These are phyloP conservation scores for Leptopilina syphax DNA, from an alignment of 2,888 invertebrate genomes.

Conservation along the genomic window DNA sequence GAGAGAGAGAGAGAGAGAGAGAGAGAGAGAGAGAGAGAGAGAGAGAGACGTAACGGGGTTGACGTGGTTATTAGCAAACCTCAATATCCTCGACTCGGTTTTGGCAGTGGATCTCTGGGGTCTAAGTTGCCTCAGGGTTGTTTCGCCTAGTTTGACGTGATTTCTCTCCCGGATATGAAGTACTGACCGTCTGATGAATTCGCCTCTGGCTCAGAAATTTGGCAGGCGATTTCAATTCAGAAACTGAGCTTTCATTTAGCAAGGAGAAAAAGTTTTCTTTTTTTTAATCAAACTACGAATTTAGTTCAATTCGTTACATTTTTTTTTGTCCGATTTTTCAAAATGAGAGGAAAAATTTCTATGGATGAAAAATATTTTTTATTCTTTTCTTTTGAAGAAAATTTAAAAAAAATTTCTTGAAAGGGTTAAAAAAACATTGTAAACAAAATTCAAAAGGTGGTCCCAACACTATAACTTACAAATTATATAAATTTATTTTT, in stretches of 20 bases:
- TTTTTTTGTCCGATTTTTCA: too few species aligned
- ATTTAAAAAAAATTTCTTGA: too few species aligned
- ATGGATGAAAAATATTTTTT: too few species aligned
- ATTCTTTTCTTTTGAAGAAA: too few species aligned
- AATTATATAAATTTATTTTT: too few species aligned
- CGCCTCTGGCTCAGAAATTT: constrained; percentile 28
- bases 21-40: not conserved
- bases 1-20: too few species aligned
- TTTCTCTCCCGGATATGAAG: constrained; percentile 65
- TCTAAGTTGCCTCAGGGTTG: constrained; percentile 55
- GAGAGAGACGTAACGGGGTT: not conserved
- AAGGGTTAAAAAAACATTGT: too few species aligned
- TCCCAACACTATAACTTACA: too few species aligned
- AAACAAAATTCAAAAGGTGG: too few species aligned
- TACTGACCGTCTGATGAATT: constrained; percentile 46
- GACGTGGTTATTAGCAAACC: constrained; percentile 28
- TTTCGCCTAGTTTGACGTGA: constrained; percentile 55
- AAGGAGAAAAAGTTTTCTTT: not conserved
- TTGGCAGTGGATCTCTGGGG: constrained; percentile 19
- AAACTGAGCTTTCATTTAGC: constrained; percentile 1
- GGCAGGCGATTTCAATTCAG: constrained; percentile 1
- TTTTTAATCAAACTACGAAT: not conserved
- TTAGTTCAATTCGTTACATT: not conserved
- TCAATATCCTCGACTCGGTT: constrained; percentile 35
- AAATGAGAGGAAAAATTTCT: too few species aligned